Evolutionary conservation across 2,888 invertebrate genomes (phyloP).

Genomic region (Andricus quercusramuli): DNA sequence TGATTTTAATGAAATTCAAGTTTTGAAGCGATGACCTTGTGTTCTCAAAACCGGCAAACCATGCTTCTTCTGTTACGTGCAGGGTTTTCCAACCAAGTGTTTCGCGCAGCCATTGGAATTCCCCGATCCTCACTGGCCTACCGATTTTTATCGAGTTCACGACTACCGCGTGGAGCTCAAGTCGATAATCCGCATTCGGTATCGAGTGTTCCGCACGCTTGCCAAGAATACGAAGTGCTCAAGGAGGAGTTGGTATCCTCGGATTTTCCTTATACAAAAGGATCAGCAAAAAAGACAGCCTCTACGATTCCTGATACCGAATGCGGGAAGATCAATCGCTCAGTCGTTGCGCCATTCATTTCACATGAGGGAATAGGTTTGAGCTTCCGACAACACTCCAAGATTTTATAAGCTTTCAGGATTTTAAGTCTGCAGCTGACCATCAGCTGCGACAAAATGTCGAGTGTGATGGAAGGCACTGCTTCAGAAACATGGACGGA

Average conservation of each 20-base stretch:
- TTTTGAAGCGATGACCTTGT: slow-evolving; percentile 1
- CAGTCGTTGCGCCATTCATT: slow-evolving; percentile 11
- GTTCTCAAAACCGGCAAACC: slow-evolving; percentile 52
- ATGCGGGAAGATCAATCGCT: slow-evolving; percentile 23
- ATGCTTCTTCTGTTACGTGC: slow-evolving; percentile 50
- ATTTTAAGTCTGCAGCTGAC: slow-evolving; percentile 19
- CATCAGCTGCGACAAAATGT: slow-evolving; percentile 5
- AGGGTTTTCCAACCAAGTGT: slow-evolving; percentile 45
- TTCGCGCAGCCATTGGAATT: slow-evolving; percentile 54
- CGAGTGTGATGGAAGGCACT: background rate
- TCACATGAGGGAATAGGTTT: slow-evolving; percentile 20
- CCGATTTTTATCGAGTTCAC: slow-evolving; percentile 54
- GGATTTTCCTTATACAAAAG: slow-evolving; percentile 30
- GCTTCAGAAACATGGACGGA: background rate
- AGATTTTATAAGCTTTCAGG: background rate
- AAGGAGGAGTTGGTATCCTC: slow-evolving; percentile 21
- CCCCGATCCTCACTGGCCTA: slow-evolving; percentile 48
- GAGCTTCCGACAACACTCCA: slow-evolving; percentile 13
- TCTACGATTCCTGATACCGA: slow-evolving; percentile 30
- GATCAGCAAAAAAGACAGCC: slow-evolving; percentile 12
- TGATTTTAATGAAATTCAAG: background rate
- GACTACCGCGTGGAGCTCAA: slow-evolving; percentile 47
- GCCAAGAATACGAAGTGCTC: slow-evolving; percentile 50
- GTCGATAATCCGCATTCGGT: slow-evolving; percentile 48
- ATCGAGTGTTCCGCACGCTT: slow-evolving; percentile 46